Evolutionary conservation across 2,113 vertebrate species (phyloP).

Genomic region (Mus pahari): DNA sequence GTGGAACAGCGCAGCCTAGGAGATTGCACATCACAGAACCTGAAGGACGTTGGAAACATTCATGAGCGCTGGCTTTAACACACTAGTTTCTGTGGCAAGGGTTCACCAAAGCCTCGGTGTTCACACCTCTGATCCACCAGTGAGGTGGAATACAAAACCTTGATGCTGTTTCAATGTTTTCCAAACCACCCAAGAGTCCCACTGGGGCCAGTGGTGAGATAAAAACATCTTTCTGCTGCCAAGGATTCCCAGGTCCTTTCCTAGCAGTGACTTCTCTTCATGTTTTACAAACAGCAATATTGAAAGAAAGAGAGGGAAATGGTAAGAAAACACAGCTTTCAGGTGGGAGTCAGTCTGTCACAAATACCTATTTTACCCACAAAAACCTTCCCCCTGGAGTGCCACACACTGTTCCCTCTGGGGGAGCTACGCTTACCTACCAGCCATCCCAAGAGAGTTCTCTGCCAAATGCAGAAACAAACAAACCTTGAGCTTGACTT

Average conservation of each 20-base stretch:
- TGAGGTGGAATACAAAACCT: slow-evolving; percentile 44
- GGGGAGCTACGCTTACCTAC: slow-evolving; percentile 59
- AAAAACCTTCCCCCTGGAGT: neutral
- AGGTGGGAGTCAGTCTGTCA: slow-evolving; percentile 35
- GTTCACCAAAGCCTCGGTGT: slow-evolving; percentile 4
- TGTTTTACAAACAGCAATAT: neutral
- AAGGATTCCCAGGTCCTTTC: slow-evolving; percentile 18
- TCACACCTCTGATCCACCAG: slow-evolving; percentile 2
- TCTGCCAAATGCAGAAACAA: slow-evolving; percentile 53
- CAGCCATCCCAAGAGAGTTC: slow-evolving; percentile 68
- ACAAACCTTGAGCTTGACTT: slow-evolving; percentile 14
- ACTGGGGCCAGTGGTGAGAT: neutral
- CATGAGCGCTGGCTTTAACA: neutral
- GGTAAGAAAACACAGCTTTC: neutral
- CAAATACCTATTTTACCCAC: neutral
- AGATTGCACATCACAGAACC: neutral
- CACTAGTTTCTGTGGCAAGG: neutral
- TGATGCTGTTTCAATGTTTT: slow-evolving; percentile 56
- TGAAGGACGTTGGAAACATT: neutral
- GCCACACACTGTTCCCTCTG: slow-evolving; percentile 19
- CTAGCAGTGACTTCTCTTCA: neutral
- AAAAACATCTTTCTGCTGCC: slow-evolving; percentile 37
- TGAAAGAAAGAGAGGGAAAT: slow-evolving; percentile 3
- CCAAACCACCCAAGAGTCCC: slow-evolving; percentile 63
- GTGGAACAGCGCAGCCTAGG: neutral